Evolutionary conservation across 2,113 vertebrate species (phyloP), one percentile per base, ranked within the genome.

Genomic region (Etheostoma cragini): DNA sequence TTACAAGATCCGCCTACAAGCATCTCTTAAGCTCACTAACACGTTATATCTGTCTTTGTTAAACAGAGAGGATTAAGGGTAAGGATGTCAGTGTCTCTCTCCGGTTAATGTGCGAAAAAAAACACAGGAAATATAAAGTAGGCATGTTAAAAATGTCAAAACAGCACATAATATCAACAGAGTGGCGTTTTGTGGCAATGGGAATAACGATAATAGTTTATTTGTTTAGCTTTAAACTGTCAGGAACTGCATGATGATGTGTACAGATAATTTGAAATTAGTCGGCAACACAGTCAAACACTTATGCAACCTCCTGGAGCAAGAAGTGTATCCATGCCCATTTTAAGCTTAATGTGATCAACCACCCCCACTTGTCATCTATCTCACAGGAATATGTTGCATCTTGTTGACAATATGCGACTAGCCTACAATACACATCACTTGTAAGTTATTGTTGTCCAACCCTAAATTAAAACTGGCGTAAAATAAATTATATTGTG

Each of bases 261-360:
- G 8, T n/a, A n/a, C 47, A 49, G 47, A 6, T 49, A 17, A 49
- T 49, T 6, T 49, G 47, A 49, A 49, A 49, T 15, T 49, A 45
- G 54, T 65, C 38, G 52, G 13, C 24, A 46, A 17, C 35, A 63
- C 1, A 46, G 19, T 61, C 67, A 35, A 47, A 72, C 62, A 57
- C 74, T 69, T 70, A 69, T 26, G 45, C 57, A 83, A 57, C 77
- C 68, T 60, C 52, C 72, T 22, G 1, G 17, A 64, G 60, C 17
- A 24, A 17, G 4, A 38, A 38, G 35, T 57, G 42, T 64, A 24
- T 85, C 57, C 38, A 47, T 46, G 75, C 79, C 71, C 69, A 73
- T 77, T 77, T 73, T 15, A 35, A 72, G 74, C 46, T 70, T 72
- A 57, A 80, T 54, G 80, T 85, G 83, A 85, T 74, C 87, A 46